Evolutionary conservation across 2,113 vertebrate species (phyloP).

Genomic region (Trematocara macrostoma): DNA sequence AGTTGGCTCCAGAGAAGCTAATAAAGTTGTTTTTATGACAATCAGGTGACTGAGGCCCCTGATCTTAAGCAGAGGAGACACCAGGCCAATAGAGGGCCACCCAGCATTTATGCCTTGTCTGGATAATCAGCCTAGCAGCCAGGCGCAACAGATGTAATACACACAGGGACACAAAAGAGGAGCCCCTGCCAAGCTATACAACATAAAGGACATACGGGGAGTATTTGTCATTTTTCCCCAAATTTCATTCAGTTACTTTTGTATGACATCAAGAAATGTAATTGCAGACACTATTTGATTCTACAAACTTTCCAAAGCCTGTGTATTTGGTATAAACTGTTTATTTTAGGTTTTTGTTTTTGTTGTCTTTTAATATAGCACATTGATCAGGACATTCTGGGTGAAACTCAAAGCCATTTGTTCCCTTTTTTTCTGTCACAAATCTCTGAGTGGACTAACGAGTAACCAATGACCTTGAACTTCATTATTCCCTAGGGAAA

Average conservation of each 20-base stretch:
- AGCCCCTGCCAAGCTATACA: background rate
- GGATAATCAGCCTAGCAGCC: constrained; percentile 38
- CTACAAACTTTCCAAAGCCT: background rate
- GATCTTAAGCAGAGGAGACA: constrained; percentile 86
- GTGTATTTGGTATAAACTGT: background rate
- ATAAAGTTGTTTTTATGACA: constrained; percentile 85
- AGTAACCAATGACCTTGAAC: background rate
- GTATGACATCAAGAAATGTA: background rate
- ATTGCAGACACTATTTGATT: background rate
- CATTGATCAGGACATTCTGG: background rate
- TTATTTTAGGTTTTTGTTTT: background rate
- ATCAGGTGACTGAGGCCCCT: constrained; percentile 70
- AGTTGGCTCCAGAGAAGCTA: constrained; percentile 70
- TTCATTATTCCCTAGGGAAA: background rate
- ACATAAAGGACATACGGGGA: background rate
- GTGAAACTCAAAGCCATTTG: background rate
- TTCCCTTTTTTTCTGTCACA: background rate
- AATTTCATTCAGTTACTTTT: background rate
- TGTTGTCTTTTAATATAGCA: background rate
- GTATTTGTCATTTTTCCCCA: background rate
- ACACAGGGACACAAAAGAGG: background rate
- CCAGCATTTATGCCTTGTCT: constrained; percentile 79
- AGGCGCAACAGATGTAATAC: background rate
- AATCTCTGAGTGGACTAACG: background rate
- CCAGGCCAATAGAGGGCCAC: constrained; percentile 77